Conservation (phyloP, 2,113 vertebrate genomes). For the Gallinago paraguaiae region DNA sequence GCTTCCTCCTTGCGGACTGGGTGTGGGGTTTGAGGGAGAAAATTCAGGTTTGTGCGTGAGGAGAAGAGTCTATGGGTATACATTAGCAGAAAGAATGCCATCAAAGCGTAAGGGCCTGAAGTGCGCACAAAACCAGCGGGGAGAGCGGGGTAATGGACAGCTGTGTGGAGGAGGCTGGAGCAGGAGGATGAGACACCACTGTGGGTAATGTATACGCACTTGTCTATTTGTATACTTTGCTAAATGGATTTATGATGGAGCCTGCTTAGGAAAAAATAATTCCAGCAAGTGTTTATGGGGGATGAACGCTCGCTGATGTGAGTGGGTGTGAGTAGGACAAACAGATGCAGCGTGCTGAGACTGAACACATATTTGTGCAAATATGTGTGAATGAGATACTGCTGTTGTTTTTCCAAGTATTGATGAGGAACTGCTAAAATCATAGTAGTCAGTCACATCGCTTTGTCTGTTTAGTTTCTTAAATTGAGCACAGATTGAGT, state of each 20-base stretch:
- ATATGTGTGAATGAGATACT: not conserved
- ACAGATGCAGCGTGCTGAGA: not conserved
- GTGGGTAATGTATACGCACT: accelerated
- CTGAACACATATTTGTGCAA: not conserved
- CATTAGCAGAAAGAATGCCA: not conserved
- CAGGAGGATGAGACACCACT: not conserved
- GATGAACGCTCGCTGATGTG: not conserved
- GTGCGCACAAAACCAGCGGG: not conserved
- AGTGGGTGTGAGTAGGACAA: not conserved
- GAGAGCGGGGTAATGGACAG: not conserved
- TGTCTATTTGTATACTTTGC: not conserved
- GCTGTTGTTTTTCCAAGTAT: not conserved
- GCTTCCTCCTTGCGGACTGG: not conserved
- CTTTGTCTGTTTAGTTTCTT: not conserved
- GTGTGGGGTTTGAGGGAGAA: not conserved
- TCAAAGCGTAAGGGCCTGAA: not conserved
- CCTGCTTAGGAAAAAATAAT: not conserved
- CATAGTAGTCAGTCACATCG: not conserved
- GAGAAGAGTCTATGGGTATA: no score
- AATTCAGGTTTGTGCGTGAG: not conserved
- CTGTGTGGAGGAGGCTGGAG: not conserved
- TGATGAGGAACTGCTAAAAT: not conserved
- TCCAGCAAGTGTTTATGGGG: not conserved
- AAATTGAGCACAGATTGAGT: not conserved
- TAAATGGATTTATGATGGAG: not conserved